Evolutionary conservation across 2,888 invertebrate species (phyloP).

Genomic region (Tipula lateralis): DNA sequence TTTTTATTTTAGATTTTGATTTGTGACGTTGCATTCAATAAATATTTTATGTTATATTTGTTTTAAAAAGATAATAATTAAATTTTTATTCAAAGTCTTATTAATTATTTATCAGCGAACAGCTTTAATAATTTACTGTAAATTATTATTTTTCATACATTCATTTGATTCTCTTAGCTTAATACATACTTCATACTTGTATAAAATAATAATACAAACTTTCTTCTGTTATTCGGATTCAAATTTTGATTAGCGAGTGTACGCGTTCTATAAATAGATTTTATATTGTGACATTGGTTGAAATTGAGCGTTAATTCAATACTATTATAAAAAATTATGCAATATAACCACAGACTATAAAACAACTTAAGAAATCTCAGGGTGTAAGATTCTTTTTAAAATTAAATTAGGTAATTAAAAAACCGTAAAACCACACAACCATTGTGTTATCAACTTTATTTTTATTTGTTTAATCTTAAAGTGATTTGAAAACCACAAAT

Average conservation of each 20-base stretch:
- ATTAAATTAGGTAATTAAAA: not conserved
- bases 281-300: not conserved
- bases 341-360: constrained; percentile 1
- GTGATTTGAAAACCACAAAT: not conserved
- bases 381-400: not conserved
- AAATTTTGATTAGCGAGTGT: not conserved
- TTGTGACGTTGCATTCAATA: not conserved
- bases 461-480: not conserved
- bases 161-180: not conserved
- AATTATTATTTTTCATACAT: not conserved
- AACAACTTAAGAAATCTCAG: not conserved
- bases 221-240: not conserved
- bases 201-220: not conserved
- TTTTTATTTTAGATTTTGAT: not conserved
- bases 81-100: not conserved
- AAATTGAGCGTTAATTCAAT: not conserved
- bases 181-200: not conserved
- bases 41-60: not conserved
- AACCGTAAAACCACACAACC: not conserved
- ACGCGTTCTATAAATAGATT: not conserved
- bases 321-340: not conserved
- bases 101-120: not conserved
- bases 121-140: not conserved
- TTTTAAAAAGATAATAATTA: not conserved
- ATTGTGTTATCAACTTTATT: not conserved